Evolutionary conservation across 2,888 invertebrate species (phyloP), one percentile per base, ranked within the genome.

Genomic region (Orthosia gothica): DNA sequence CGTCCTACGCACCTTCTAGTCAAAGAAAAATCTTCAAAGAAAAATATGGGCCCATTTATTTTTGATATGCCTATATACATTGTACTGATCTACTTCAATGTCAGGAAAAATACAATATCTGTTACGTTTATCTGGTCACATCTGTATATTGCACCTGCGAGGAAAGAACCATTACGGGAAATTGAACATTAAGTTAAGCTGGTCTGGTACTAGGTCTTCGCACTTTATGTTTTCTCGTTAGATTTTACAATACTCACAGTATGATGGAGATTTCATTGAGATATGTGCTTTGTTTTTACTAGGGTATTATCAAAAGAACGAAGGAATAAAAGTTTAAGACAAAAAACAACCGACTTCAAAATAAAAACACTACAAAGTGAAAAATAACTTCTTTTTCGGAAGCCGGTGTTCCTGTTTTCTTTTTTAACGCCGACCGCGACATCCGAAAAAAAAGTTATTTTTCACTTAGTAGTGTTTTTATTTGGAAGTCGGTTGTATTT

Each of bases 81-180:
- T 55, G 23, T 55, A 55, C 55, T 15, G 15, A 54, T 26, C 9
- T 49, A 68, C 47, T 13, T 49, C 9, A 59, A 26, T 13, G 20
- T 63, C 32, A 47, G 61, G 13, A 16, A n/a, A 74, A 64, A 69
- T 64, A 74, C 63, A 55, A 80, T 70, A 54, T 52, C 66, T 47
- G 52, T 61, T 61, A 55, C 50, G 20, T 65, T 74, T 68, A 73
- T 66, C 58, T 68, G 54, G 47, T 76, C 73, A 57, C 82, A 75
- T 57, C 70, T 71, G 73, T 67, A 65, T 52, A 50, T 18, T 78
- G 72, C 74, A 84, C 68, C 82, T 82, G 74, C 5, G 47, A 23
- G 49, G 15, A 47, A 9, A 12, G 15, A 45, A 45, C 68, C 52
- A 54, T 79, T 74, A 66, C 54, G 11, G 40, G 61, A 20, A 69